Evolutionary conservation across 53 echinoderm and acorn worm genomes (phyloP).

Genomic region (Echinometra lucunter): DNA sequence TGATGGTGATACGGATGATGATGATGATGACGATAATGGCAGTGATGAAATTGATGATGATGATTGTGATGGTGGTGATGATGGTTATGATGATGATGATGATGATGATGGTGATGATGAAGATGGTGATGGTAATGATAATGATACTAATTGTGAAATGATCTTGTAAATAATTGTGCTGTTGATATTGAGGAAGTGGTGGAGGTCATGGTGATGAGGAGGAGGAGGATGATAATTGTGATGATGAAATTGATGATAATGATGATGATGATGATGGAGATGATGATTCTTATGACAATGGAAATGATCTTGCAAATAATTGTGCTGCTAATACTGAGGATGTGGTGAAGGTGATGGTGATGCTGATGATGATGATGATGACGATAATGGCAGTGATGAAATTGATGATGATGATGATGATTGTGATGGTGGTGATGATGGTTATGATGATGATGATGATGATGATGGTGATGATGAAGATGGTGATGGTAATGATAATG

Average conservation of each 20-base stretch:
- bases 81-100: conserved; percentile 28
- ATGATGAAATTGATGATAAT: conserved; percentile 10
- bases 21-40: conserved; percentile 52
- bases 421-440: too few relatives aligned
- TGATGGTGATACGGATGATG: not conserved
- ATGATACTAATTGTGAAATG: too few relatives aligned
- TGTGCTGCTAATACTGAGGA: conserved; percentile 27
- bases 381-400: not conserved
- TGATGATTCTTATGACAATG: conserved; percentile 59
- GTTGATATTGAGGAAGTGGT: conserved; percentile 55
- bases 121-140: conserved; percentile 15
- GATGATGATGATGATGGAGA: conserved; percentile 38
- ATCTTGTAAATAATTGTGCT: too few relatives aligned
- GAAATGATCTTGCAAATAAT: conserved; percentile 45
- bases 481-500: too few relatives aligned
- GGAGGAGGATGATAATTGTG: conserved; percentile 29
- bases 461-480: too few relatives aligned
- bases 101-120: conserved; percentile 53
- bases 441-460: conserved; percentile 1
- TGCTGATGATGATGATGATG: conserved; percentile 35
- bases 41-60: conserved; percentile 46
- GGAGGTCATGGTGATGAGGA: conserved; percentile 26
- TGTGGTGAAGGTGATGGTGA: conserved; percentile 58
- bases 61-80: conserved; percentile 60
- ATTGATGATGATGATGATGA: not conserved